These are phyloP conservation scores for Martes martes DNA, from an alignment of 2,113 vertebrate genomes.

Conservation along the genomic window DNA sequence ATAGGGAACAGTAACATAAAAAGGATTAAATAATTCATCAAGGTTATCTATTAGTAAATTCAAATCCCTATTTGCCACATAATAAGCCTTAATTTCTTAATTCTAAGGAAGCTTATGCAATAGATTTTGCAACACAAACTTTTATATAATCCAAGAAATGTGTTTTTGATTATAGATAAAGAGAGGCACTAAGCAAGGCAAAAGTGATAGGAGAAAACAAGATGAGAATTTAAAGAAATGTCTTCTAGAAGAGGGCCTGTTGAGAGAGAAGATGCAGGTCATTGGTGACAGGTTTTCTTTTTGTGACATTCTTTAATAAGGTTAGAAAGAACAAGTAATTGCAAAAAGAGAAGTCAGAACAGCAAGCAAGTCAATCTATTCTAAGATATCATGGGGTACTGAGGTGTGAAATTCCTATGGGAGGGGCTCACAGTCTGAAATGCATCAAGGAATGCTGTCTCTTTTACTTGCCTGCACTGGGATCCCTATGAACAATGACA, in stretches of 20 bases:
- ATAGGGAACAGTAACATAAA: not conserved
- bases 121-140: constrained; percentile 1
- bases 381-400: not conserved
- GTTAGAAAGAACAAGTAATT: constrained; percentile 40
- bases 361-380: constrained; percentile 34
- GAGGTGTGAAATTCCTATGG: not conserved
- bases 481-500: constrained; percentile 10
- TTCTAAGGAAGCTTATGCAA: not conserved
- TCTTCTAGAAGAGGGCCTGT: not conserved
- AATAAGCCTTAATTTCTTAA: constrained; percentile 6
- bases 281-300: constrained; percentile 33
- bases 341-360: constrained; percentile 17
- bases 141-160: constrained; percentile 7
- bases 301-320: constrained; percentile 15
- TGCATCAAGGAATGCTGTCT: not conserved
- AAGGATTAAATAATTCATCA: constrained; percentile 27
- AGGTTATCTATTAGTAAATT: constrained; percentile 30
- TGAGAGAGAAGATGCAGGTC: not conserved
- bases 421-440: not conserved
- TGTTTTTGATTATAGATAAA: constrained; percentile 24
- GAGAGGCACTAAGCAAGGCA: not conserved
- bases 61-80: not conserved
- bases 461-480: not conserved
- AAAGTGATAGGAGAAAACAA: constrained; percentile 37
- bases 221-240: constrained; percentile 32